These are phyloP conservation scores for Leptinotarsa lineolata DNA, from an alignment of 1,140 invertebrate genomes.

Conservation along the genomic window DNA sequence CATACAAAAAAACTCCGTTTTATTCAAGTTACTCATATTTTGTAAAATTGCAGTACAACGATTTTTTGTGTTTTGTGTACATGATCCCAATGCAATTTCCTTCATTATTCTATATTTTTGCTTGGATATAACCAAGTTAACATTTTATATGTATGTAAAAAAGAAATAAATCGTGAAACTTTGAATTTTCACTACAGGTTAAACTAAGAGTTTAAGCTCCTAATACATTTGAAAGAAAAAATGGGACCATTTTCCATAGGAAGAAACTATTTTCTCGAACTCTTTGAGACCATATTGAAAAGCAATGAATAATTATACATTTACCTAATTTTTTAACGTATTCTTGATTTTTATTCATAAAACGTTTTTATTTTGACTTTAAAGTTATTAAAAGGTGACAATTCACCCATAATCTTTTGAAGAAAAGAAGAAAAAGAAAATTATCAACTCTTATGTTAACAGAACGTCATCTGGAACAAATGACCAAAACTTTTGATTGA, in stretches of 20 bases:
- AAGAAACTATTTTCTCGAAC: too few species aligned
- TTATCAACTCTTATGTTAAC: background rate
- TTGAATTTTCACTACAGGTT: too few species aligned
- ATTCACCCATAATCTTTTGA: background rate
- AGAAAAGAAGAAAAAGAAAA: too few species aligned
- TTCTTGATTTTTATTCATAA: background rate
- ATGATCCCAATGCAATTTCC: background rate
- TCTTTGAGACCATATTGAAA: too few species aligned
- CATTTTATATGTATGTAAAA: background rate
- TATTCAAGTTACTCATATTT: background rate
- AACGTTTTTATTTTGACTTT: too few species aligned
- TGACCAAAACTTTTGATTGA: background rate
- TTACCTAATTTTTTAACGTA: background rate
- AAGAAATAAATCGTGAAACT: too few species aligned
- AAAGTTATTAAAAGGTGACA: background rate
- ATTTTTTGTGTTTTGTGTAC: background rate
- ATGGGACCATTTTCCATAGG: too few species aligned
- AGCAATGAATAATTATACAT: background rate
- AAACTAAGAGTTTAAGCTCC: too few species aligned
- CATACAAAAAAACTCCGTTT: too few species aligned
- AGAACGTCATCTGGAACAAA: slow-evolving; percentile 5
- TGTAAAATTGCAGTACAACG: background rate
- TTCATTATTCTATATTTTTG: background rate
- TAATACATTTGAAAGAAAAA: too few species aligned
- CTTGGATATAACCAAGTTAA: background rate